Base-by-base conservation (phyloP, 2,888 invertebrate species). In the Protodeltote pygarga region DNA sequence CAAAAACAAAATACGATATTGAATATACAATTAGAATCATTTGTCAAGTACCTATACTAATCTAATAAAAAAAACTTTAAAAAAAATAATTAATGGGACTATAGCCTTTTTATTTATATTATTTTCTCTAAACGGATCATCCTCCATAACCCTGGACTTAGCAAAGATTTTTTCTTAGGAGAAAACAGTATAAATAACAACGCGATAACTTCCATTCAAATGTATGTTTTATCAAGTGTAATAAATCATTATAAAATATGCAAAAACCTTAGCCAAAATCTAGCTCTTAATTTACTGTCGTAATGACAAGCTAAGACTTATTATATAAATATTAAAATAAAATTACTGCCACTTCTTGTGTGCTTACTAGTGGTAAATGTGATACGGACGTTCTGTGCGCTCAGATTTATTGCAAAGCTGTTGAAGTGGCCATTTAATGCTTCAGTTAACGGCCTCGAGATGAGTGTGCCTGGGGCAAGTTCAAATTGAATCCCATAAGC, bases 1-100 rank as follows among this genome's bases (percentile, higher is more conserved):
- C 80, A 83, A 86, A 51, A 2, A 38, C 42, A 55, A 24, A n/a
- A 0, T 10, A 13, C 1, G 4, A 15, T 21, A 21, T 25, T 21
- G 3, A 15, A 14, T 14, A 9, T 11, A n/a, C 2, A 2, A 6
- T 34, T 10, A n/a, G n/a, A n/a, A n/a, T n/a, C n/a, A n/a, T n/a
- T n/a, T n/a, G n/a, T n/a, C n/a, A n/a, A n/a, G n/a, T n/a, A n/a
- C n/a, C n/a, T n/a, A n/a, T n/a, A n/a, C n/a, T n/a, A n/a, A n/a
- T 5, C 9, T 21, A n/a, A 13, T 8, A 14, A 0, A 5, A 1
- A n/a, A 3, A 6, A 27, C 3, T 10, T 4, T n/a, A 1, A 40
- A 13, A 21, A 2, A 14, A 8, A 1, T 1, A n/a, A 2, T 6
- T 35, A 0, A 14, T 10, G 6, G 13, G 11, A 6, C 3, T 10